Evolutionary conservation across 2,888 invertebrate species (phyloP).

Genomic region (Gasteruption jaculator): DNA sequence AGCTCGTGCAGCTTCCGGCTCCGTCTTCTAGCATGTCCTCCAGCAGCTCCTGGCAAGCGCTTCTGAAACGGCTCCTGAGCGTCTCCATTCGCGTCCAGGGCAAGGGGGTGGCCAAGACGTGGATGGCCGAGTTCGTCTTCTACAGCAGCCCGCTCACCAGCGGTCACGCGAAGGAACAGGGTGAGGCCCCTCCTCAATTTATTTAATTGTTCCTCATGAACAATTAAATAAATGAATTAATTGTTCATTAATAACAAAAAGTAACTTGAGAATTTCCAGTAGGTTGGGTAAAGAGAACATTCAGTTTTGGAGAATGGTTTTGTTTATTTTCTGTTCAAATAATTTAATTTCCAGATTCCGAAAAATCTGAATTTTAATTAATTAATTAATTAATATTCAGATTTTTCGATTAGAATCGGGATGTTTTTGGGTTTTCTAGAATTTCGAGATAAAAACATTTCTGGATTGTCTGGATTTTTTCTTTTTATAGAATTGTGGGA

Average conservation of each 20-base stretch:
- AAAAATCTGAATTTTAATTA: too few relatives aligned
- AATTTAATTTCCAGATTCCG: too few relatives aligned
- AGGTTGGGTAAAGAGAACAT: too few relatives aligned
- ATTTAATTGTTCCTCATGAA: neutral
- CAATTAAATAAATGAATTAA: conserved; percentile 2
- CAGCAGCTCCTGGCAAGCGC: conserved; percentile 61
- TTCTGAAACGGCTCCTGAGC: conserved; percentile 76
- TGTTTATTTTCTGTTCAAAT: too few relatives aligned
- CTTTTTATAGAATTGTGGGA: too few relatives aligned
- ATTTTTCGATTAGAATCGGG: too few relatives aligned
- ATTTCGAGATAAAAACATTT: too few relatives aligned
- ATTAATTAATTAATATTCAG: too few relatives aligned
- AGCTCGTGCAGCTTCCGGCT: conserved; percentile 72
- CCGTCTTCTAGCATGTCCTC: conserved; percentile 55
- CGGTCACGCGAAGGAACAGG: conserved; percentile 79
- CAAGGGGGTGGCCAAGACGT: conserved; percentile 71
- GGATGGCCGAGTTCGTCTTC: conserved; percentile 90
- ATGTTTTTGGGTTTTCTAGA: too few relatives aligned
- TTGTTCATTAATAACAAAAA: neutral
- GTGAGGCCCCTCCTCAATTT: conserved; percentile 40
- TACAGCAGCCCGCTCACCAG: conserved; percentile 76
- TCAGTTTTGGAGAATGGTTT: too few relatives aligned
- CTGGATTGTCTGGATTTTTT: too few relatives aligned
- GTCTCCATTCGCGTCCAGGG: conserved; percentile 80
- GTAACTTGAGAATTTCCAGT: neutral